A percentile compares a stretch with the other conserved stretches of the same genome.
Conservation (phyloP, 2,888 invertebrate species). For the Aporophyla lueneburgensis region DNA sequence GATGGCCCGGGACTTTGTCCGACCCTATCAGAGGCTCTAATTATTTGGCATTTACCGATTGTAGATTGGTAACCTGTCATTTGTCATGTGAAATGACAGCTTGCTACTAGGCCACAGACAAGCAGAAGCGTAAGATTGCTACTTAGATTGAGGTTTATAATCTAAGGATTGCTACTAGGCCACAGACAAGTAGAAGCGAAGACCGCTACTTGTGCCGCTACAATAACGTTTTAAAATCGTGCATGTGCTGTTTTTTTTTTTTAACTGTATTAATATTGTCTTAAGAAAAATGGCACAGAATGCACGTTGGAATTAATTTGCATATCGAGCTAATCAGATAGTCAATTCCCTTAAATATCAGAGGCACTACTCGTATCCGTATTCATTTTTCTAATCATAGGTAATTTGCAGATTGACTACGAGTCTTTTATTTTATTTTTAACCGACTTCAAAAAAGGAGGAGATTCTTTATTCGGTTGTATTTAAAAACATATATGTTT, state of each 20-base stretch:
- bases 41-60: slow-evolving; percentile 3
- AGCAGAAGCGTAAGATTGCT: neutral
- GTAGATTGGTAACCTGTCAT: neutral
- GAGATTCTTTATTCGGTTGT: too few relatives aligned
- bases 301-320: slow-evolving; percentile 6
- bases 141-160: too few relatives aligned
- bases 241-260: neutral
- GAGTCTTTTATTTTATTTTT: too few relatives aligned
- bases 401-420: too few relatives aligned
- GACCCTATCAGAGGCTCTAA: slow-evolving; percentile 4
- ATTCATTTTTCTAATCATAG: too few relatives aligned
- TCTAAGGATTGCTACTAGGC: neutral
- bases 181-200: neutral
- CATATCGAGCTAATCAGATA: neutral
- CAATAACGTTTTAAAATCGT: neutral
- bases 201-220: neutral
- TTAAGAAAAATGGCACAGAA: slow-evolving; percentile 8
- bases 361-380: too few relatives aligned
- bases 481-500: too few relatives aligned
- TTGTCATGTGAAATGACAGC: slow-evolving; percentile 35
- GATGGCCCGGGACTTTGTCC: slow-evolving; percentile 11
- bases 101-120: slow-evolving; percentile 22
- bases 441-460: too few relatives aligned
- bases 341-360: too few relatives aligned
- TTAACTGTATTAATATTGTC: neutral